A percentile compares a stretch with the other conserved stretches of the same genome.
phyloP scores from a whole-genome alignment of 2,888 invertebrate species.

The Tetropium fuscum region DNA sequence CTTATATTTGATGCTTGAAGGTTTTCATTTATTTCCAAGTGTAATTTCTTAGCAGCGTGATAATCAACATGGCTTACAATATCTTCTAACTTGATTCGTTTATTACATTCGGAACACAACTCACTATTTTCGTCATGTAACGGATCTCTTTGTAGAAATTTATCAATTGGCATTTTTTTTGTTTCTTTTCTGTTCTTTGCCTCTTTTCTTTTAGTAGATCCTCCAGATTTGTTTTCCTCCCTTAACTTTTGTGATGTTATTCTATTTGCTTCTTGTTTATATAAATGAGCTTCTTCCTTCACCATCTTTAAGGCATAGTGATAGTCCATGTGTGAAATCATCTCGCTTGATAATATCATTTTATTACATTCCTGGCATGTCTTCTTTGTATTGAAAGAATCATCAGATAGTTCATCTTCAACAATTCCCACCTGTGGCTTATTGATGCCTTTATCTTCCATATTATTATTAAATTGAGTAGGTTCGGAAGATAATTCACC shows the following conservation, averaged over 20 bases:
- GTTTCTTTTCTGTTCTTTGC: conserved; percentile 8
- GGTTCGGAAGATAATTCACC: not conserved
- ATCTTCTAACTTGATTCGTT: conserved; percentile 69
- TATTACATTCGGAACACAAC: conserved; percentile 76
- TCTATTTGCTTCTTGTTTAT: conserved; percentile 35
- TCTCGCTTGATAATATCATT: conserved; percentile 71
- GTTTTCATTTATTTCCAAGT: conserved; percentile 71
- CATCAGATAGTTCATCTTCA: not conserved
- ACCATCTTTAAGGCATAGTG: conserved; percentile 76
- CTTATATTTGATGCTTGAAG: not conserved
- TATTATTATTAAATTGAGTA: not conserved
- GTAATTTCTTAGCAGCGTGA: conserved; percentile 85
- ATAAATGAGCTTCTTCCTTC: conserved; percentile 53
- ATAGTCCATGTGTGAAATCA: conserved; percentile 84
- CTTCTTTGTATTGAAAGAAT: conserved; percentile 59
- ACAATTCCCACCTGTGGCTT: not conserved
- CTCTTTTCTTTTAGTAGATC: conserved; percentile 29
- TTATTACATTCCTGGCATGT: conserved; percentile 79
- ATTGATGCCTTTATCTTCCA: not conserved
- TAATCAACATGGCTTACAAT: conserved; percentile 81
- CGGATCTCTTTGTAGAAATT: conserved; percentile 52
- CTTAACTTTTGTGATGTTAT: conserved; percentile 26
- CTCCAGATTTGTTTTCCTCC: conserved; percentile 33
- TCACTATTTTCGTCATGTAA: conserved; percentile 44
- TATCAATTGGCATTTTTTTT: conserved; percentile 39